Base-by-base conservation (phyloP, 2,888 invertebrate genomes). In the Synergus laeviventris region DNA sequence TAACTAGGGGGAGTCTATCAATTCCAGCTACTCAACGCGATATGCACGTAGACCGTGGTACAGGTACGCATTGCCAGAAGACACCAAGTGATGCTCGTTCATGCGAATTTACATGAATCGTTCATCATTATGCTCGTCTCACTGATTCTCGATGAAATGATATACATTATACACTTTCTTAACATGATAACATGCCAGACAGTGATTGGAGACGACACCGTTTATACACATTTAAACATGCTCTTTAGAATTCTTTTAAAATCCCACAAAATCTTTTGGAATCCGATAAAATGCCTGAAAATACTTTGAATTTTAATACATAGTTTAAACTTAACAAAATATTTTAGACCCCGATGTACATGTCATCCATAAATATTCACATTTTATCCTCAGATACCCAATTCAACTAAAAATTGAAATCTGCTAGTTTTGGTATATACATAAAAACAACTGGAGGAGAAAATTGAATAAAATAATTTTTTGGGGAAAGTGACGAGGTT, bases 1-100 rank as follows among this genome's bases (percentile, higher is more conserved):
- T 85, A 86, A 87, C 86, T 86, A 85, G 84, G 84, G 85, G 81
- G 83, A 84, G 86, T 86, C 85, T 85, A 88, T 88, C 88, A 88
- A 85, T 86, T 87, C 84, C 86, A 89, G 88, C 83, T 82, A 86
- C 84, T 84, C 84, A 84, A 84, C 79, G 77, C 78, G 45, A 81
- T 79, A 81, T 77, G 82, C 77, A 78, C 82, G 81, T 76, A 80
- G 79, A 81, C 81, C 79, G 77, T 77, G 78, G 66, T 79, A 76
- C 77, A 73, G 61, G 75, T 78, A 79, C 62, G 76, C 60, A 61
- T 60, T 64, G 38, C 36, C 38, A 75, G 78, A 79, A 79, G 79
- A 82, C 77, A 81, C 75, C 79, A 54, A 82, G 78, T 77, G 78
- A 76, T 80, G 77, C 74, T 81, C 83, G 77, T 76, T 82, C 81